These are phyloP conservation scores for Mystacides longicornis DNA, from an alignment of 2,888 invertebrate species.

Conservation along the genomic window DNA sequence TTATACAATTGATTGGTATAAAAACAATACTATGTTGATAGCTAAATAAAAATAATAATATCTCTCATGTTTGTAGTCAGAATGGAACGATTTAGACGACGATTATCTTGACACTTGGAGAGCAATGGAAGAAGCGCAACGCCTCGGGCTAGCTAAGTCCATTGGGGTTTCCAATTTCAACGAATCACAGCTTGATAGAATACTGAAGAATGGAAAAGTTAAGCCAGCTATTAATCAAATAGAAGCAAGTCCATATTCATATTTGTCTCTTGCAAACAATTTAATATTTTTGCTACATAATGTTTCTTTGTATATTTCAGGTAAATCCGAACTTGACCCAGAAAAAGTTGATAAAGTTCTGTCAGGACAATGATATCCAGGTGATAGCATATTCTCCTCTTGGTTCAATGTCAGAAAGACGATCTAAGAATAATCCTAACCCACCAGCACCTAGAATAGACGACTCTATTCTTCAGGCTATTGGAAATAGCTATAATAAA, in stretches of 20 bases:
- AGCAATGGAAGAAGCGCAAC: slow-evolving; percentile 58
- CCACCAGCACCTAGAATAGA: slow-evolving; percentile 49
- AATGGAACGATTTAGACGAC: slow-evolving; percentile 34
- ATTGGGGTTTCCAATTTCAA: slow-evolving; percentile 69
- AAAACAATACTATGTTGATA: no score
- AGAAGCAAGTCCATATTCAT: slow-evolving; percentile 31
- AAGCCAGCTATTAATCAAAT: slow-evolving; percentile 51
- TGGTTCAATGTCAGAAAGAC: slow-evolving; percentile 44
- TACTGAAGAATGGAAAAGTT: slow-evolving; percentile 46
- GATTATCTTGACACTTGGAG: slow-evolving; percentile 58
- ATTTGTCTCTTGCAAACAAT: no score
- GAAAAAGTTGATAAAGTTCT: slow-evolving; percentile 58
- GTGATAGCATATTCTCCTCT: slow-evolving; percentile 70
- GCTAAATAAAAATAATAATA: no score
- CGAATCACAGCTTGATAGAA: slow-evolving; percentile 50
- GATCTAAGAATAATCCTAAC: slow-evolving; percentile 38
- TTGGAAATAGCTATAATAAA: slow-evolving; percentile 56
- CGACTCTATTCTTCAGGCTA: slow-evolving; percentile 44
- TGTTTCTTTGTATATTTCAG: slow-evolving; percentile 28
- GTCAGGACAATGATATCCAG: slow-evolving; percentile 54
- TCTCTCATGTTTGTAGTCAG: no score
- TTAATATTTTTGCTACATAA: no score
- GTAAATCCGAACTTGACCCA: slow-evolving; percentile 63
- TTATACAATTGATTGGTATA: no score
- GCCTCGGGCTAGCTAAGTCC: slow-evolving; percentile 48